Evolutionary conservation across 2,113 vertebrate genomes (phyloP).

Genomic region (Oryzias melastigma): DNA sequence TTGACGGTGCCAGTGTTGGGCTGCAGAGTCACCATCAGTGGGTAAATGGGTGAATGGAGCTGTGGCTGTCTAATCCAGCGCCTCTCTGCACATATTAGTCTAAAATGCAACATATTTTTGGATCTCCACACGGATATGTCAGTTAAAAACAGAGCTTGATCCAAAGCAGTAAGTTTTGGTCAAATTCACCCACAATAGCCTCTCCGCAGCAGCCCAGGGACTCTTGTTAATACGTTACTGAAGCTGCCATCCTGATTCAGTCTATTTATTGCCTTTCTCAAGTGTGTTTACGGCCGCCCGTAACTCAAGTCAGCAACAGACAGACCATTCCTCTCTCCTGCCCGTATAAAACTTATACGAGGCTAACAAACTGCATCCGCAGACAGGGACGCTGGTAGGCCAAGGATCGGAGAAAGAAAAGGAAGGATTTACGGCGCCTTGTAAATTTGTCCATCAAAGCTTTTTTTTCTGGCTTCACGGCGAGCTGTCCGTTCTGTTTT

Average conservation of each 20-base stretch:
- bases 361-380: slow-evolving; percentile 69
- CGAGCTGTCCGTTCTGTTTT: slow-evolving; percentile 4
- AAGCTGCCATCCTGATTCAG: slow-evolving; percentile 49
- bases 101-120: not conserved
- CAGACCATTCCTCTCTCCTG: slow-evolving; percentile 67
- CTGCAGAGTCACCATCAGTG: too few species aligned
- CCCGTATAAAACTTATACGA: slow-evolving; percentile 75
- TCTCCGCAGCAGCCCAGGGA: slow-evolving; percentile 17
- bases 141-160: not conserved
- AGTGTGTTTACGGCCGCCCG: slow-evolving; percentile 69
- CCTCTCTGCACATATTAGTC: too few species aligned
- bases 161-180: not conserved
- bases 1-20: too few species aligned
- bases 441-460: slow-evolving; percentile 68
- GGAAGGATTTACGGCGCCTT: slow-evolving; percentile 60
- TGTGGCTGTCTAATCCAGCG: too few species aligned
- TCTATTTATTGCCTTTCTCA: slow-evolving; percentile 69
- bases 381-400: slow-evolving; percentile 23
- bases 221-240: slow-evolving; percentile 58
- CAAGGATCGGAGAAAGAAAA: slow-evolving; percentile 26
- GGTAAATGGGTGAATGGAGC: too few species aligned
- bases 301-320: slow-evolving; percentile 67
- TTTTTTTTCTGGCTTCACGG: slow-evolving; percentile 28
- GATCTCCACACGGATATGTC: not conserved
- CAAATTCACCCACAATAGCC: slow-evolving; percentile 4